These are phyloP conservation scores for Idaea dimidiata DNA, from an alignment of 2,888 invertebrate species.

Conservation along the genomic window DNA sequence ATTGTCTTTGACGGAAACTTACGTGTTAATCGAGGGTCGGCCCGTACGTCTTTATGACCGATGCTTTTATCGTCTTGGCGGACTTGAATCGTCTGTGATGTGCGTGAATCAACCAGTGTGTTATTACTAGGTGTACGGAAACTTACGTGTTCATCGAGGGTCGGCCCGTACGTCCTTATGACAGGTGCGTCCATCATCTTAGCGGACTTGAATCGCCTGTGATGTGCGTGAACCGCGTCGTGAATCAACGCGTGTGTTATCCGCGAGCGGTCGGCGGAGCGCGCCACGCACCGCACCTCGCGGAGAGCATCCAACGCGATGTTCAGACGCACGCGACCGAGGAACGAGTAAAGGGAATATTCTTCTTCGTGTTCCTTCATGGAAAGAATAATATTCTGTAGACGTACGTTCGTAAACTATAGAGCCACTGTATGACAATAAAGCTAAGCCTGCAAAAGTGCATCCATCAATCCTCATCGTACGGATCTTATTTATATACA, in stretches of 20 bases:
- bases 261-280: constrained; percentile 48
- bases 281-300: constrained; percentile 53
- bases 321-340: constrained; percentile 59
- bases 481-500: no score
- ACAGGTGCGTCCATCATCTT: constrained; percentile 33
- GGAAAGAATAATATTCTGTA: neutral
- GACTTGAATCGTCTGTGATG: no score
- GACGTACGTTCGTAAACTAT: no score
- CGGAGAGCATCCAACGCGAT: constrained; percentile 61
- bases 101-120: no score
- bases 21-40: no score
- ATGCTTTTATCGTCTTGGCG: no score
- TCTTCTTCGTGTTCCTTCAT: constrained; percentile 49
- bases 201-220: constrained; percentile 37
- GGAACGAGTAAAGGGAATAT: constrained; percentile 54
- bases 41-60: no score
- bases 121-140: neutral
- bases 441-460: no score
- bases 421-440: no score
- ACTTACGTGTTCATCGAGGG: constrained; percentile 55
- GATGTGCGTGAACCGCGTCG: constrained; percentile 58
- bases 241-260: constrained; percentile 44
- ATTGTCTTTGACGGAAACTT: no score
- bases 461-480: no score
- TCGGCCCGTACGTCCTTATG: constrained; percentile 49